A percentile compares a stretch with the other conserved stretches of the same genome.
These are phyloP conservation scores for Colletes latitarsis DNA, from an alignment of 1,140 invertebrate genomes.

Conservation along the genomic window DNA sequence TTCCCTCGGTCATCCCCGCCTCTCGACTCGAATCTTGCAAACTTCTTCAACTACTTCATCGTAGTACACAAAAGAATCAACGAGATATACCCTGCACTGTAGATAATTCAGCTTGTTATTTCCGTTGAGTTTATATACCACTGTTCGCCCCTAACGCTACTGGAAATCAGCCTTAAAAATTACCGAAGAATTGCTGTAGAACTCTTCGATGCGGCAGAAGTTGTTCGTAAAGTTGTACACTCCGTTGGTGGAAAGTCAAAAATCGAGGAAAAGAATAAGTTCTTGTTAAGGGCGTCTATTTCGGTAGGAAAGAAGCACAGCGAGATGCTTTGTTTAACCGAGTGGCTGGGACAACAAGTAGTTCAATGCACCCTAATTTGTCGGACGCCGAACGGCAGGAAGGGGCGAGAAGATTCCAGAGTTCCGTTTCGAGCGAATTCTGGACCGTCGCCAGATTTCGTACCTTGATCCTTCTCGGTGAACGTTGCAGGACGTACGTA, in stretches of 20 bases:
- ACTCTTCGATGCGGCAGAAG: too few relatives aligned
- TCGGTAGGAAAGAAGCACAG: too few relatives aligned
- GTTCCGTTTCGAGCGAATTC: slow-evolving; percentile 1
- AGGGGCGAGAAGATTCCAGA: not conserved
- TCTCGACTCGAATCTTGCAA: not conserved
- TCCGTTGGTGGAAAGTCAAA: too few relatives aligned
- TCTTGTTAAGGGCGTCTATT: too few relatives aligned
- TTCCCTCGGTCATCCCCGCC: too few relatives aligned
- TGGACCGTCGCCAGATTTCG: slow-evolving; percentile 34
- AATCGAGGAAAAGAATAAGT: too few relatives aligned
- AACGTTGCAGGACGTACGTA: slow-evolving; percentile 28
- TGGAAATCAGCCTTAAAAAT: too few relatives aligned
- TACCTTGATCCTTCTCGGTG: slow-evolving; percentile 18
- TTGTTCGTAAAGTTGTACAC: too few relatives aligned
- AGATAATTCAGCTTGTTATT: too few relatives aligned
- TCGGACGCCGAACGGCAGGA: not conserved
- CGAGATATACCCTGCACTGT: not conserved
- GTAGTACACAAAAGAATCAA: not conserved
- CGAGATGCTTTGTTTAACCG: not conserved
- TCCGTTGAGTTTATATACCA: too few relatives aligned
- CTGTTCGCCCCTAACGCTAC: too few relatives aligned
- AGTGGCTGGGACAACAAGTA: not conserved
- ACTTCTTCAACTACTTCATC: not conserved
- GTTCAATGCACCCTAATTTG: slow-evolving; percentile 14
- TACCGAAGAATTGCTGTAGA: too few relatives aligned